Evolutionary conservation across 1,140 invertebrate species (phyloP), one percentile per base, ranked within the genome.

Genomic region (Anastatus disparis): DNA sequence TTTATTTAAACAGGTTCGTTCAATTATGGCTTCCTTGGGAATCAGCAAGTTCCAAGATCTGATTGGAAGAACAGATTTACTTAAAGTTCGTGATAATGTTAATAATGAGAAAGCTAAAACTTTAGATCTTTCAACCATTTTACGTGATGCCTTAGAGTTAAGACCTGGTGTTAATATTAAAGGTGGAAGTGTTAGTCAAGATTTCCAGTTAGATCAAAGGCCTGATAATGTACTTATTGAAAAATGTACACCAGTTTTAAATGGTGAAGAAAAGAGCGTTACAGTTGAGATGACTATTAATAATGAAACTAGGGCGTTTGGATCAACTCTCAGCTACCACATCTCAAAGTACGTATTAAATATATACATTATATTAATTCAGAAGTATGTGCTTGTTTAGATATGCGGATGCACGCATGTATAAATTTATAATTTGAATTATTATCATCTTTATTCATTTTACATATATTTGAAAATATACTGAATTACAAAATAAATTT

Each of bases 271-370:
- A 58, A 87, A 90, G 26, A 87, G 87, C 48, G 88, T 95, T 2
- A 88, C 91, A 52, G 91, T 98, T 53, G 87, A 92, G 56, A 91
- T 95, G 90, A 88, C 87, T 38, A 97, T 98, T 71, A 91, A 90
- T 46, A 99, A 99, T 82, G 94, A 96, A 84, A 94, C 95, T 77
- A 88, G 97, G 61, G 92, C 96, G 4, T 99, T 99, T 85, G 95
- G 91, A 9, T 93, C 95, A 2, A 99, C 97, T 1, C 87, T 99
- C 0, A 97, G 95, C 76, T 98, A 99, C 82, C 90, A 96, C 77
- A 95, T 99, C 81, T 95, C 96, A 4, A 92, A 92, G 94, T 96
- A 86, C 89, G 90, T 85, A 29, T 85, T 31, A n/a, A n/a, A n/a
- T n/a, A n/a, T n/a, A n/a, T n/a, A n/a, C n/a, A n/a, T n/a, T n/a